These are phyloP conservation scores for Cecidostiba fungosa DNA, from an alignment of 2,888 invertebrate genomes.

Conservation along the genomic window DNA sequence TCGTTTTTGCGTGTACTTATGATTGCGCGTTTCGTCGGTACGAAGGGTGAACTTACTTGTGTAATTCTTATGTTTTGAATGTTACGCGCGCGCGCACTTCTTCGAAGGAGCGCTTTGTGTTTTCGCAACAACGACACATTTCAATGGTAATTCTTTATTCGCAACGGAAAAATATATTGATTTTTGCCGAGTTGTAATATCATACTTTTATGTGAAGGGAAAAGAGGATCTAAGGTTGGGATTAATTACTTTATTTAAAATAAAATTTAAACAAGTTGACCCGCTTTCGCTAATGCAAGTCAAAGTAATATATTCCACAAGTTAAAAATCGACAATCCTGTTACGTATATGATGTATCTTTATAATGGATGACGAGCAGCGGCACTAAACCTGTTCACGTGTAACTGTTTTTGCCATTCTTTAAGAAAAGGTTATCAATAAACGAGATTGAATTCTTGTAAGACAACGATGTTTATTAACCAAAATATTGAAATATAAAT, in stretches of 20 bases:
- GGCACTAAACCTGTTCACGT: background rate
- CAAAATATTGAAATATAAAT: too few relatives aligned
- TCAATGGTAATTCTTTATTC: background rate
- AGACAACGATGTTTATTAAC: too few relatives aligned
- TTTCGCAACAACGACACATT: background rate
- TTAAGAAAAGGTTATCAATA: background rate
- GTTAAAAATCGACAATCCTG: constrained; percentile 23
- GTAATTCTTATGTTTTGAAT: background rate
- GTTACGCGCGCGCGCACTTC: background rate
- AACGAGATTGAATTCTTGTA: too few relatives aligned
- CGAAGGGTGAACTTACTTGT: background rate
- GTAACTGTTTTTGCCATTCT: background rate
- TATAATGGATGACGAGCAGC: background rate
- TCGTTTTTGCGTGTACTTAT: background rate
- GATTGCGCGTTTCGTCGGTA: background rate
- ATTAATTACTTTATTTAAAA: too few relatives aligned
- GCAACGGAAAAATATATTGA: background rate
- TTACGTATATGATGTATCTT: constrained; percentile 8
- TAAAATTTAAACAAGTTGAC: too few relatives aligned
- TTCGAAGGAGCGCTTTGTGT: background rate
- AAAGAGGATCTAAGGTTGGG: too few relatives aligned
- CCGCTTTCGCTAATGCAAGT: too few relatives aligned
- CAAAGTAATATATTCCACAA: background rate
- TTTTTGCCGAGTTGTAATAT: background rate
- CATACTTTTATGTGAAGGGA: too few relatives aligned